Base-by-base conservation (phyloP, 2,888 invertebrate species). In the Alviniconcha strummeri region DNA sequence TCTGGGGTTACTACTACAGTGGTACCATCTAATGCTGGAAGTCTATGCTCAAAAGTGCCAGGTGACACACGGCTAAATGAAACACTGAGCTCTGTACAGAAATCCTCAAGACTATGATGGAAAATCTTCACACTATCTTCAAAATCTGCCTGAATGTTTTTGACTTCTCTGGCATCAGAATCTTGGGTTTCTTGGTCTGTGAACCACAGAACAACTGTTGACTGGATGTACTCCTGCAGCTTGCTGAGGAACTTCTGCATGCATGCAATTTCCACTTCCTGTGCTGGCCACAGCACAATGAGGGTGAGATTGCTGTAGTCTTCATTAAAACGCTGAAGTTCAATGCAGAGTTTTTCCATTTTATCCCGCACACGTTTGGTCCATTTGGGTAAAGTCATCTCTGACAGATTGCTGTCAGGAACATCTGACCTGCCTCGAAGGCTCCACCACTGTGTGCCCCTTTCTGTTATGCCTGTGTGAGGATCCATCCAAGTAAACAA, bases 371-470 rank as follows among this genome's bases (percentile, higher is more conserved):
- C 84, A 64, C 83, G 60, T 57, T 84, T 78, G 55, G 85, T 81
- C 90, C 89, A 89, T 7, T 77, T 52, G n/a, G 36, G 75, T 15
- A 76, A 55, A 0, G 83, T 80, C 60, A 87, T 85, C 5, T 80
- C 77, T 13, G 85, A 84, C 19, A 85, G 86, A 19, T 78, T 19
- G 69, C 88, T 87, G n/a, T 88, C 88, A 13, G 88, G 88, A n/a
- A 84, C 80, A 36, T 89, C 87, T 55, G 78, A n/a, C 57, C 82
- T 60, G 5, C 85, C 84, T 71, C 84, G 72, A 0, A 85, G 55
- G 56, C 74, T 82, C 57, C 81, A 78, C 85, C 85, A 85, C 74
- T 84, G 83, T 1, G 84, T 84, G 36, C 83, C 80, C 54, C 78
- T 77, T 80, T 85, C 85, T 19, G 85, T 84, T 17, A 84, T 36